A percentile compares a stretch with the other conserved stretches of the same genome.
phyloP scores from a whole-genome alignment of 2,113 vertebrate genomes.

The Brienomyrus longianalis region DNA sequence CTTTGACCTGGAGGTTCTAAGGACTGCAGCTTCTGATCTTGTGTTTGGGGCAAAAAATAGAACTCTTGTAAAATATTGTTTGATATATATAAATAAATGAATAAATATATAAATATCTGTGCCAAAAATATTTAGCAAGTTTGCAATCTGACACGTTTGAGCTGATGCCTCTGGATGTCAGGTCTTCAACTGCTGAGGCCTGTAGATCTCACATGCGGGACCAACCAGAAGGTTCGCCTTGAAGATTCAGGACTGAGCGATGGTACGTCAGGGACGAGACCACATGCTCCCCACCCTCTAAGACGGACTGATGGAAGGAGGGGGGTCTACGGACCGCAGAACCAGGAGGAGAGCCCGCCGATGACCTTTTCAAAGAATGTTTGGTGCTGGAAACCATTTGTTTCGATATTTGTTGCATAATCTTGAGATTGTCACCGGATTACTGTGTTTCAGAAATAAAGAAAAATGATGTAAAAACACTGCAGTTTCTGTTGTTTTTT shows the following conservation, averaged over 20 bases:
- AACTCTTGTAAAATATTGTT: constrained; percentile 2
- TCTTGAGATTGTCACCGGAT: constrained; percentile 29
- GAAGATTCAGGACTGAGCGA: background rate
- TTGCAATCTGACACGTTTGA: constrained; percentile 14
- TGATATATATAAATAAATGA: constrained; percentile 2
- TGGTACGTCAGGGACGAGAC: background rate
- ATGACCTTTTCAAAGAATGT: constrained; percentile 15
- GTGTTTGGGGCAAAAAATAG: background rate
- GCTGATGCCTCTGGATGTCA: background rate
- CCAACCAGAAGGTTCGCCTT: background rate
- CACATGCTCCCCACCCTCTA: background rate
- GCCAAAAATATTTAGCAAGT: constrained; percentile 19
- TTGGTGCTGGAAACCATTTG: constrained; percentile 30
- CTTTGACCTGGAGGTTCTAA: background rate
- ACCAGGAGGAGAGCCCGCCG: background rate
- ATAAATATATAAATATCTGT: constrained; percentile 8
- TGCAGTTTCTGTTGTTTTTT: background rate
- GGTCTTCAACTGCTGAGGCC: background rate
- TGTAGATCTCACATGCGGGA: background rate
- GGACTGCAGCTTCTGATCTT: background rate
- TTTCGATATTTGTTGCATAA: constrained; percentile 26
- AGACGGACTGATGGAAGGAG: background rate
- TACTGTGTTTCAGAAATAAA: constrained; percentile 31
- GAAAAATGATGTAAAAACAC: constrained; percentile 7
- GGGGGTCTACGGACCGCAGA: background rate